Evolutionary conservation across 2,797 vertebrate genomes (phyloP).

Genomic region (Odontamblyopus rebecca): DNA sequence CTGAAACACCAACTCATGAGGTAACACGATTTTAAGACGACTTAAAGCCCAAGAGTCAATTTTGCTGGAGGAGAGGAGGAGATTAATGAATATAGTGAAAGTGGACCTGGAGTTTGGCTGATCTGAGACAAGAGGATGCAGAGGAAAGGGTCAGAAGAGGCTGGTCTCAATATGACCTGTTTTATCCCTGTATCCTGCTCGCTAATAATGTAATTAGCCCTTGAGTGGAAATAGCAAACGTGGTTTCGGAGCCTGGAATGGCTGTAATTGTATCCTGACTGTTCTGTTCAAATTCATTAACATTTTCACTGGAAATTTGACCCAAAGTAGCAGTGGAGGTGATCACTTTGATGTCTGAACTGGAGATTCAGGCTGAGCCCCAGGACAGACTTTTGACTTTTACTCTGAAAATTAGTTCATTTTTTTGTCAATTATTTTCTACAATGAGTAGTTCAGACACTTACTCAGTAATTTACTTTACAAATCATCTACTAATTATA

Average conservation of each 20-base stretch:
- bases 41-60: too few species aligned
- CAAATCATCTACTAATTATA: too few species aligned
- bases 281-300: slow-evolving; percentile 6
- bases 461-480: not conserved
- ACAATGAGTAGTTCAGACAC: not conserved
- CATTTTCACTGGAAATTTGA: slow-evolving; percentile 4
- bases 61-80: too few species aligned
- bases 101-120: too few species aligned
- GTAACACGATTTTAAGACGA: too few species aligned
- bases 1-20: too few species aligned
- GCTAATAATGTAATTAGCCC: not conserved
- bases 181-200: not conserved
- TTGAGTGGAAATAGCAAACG: not conserved
- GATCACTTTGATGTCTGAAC: not conserved
- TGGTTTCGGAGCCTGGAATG: not conserved
- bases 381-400: not conserved
- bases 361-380: not conserved
- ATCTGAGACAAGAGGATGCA: not conserved
- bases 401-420: too few species aligned
- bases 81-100: too few species aligned
- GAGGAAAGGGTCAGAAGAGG: not conserved
- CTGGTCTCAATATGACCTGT: not conserved
- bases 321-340: not conserved
- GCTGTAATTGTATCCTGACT: not conserved
- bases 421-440: not conserved